Base-by-base conservation (phyloP, 2,888 invertebrate genomes). In the Buathra laborator region DNA sequence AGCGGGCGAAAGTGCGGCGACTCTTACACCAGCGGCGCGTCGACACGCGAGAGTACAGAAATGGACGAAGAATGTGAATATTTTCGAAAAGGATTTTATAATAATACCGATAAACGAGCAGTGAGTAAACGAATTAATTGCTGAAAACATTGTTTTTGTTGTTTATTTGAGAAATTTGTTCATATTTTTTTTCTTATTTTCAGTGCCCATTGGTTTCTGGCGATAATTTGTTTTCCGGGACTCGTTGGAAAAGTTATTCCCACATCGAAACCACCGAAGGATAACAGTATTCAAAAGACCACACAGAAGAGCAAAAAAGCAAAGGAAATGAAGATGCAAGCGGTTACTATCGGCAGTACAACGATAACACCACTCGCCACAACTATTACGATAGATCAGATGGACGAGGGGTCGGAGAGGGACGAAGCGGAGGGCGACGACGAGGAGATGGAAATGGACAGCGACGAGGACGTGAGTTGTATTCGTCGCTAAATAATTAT, bases 91-190 rank as follows among this genome's bases (percentile, higher is more conserved):
- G 95, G 99, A 99, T 94, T 99, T 97, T 93, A 96, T 99, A 85
- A 96, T 99, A 87, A 97, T 99, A 93, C 99, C 99, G 87, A 99
- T 99, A 78, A 99, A 99, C 95, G 99, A 99, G 94, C 98, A 98
- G 95, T 98, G 91, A 94, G 94, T 93, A 84, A 80, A 67, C 37
- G 9, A 44, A 53, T 37, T 62, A 6, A 16, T 66, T 37, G 10
- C 10, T 70, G 43, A 43, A 43, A 46, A 70, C 12, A 68, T n/a
- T n/a, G 37, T 43, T 59, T 70, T 74, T 16, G 12, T 51, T 24
- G 10, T 19, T 6, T 48, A 67, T 66, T 7, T 3, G 32, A n/a
- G 62, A 44, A 43, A 9, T 59, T 48, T 43, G 16, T 72, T 68
- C 44, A 64, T 77, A 44, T 53, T 12, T 77, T 44, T 12, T 64